phyloP scores from a whole-genome alignment of 2,888 invertebrate species.

The Doris montereyensis region DNA sequence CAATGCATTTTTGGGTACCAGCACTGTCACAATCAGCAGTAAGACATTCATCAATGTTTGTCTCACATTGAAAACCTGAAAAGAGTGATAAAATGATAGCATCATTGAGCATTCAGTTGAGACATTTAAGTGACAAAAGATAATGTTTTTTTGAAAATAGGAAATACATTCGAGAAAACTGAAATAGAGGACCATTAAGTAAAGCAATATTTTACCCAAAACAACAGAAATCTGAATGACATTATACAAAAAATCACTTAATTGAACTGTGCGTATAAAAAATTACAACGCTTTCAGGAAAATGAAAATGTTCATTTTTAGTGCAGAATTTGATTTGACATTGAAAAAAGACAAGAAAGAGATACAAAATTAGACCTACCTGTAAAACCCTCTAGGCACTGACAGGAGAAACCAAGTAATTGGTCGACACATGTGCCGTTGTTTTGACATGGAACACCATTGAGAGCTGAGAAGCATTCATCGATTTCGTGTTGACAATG shows the following conservation, averaged over 20 bases:
- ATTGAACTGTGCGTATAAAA: no score
- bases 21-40: constrained; percentile 75
- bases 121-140: neutral
- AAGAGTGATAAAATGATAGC: neutral
- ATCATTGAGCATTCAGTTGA: neutral
- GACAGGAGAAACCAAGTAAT: constrained; percentile 38
- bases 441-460: constrained; percentile 36
- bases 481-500: constrained; percentile 43
- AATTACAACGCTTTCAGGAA: no score
- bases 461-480: constrained; percentile 32
- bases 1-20: constrained; percentile 27
- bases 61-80: constrained; percentile 43
- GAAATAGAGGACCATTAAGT: no score
- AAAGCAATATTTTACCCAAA: no score
- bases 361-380: no score
- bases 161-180: no score
- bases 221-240: no score
- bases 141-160: no score
- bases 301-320: no score
- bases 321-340: no score
- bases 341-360: no score
- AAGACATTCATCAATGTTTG: constrained; percentile 41
- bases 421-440: constrained; percentile 44
- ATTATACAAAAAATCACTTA: no score
- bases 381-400: constrained; percentile 41